Evolutionary conservation across 1,140 invertebrate genomes (phyloP), one percentile per base, ranked within the genome.

Genomic region (Meloidogyne exigua): DNA sequence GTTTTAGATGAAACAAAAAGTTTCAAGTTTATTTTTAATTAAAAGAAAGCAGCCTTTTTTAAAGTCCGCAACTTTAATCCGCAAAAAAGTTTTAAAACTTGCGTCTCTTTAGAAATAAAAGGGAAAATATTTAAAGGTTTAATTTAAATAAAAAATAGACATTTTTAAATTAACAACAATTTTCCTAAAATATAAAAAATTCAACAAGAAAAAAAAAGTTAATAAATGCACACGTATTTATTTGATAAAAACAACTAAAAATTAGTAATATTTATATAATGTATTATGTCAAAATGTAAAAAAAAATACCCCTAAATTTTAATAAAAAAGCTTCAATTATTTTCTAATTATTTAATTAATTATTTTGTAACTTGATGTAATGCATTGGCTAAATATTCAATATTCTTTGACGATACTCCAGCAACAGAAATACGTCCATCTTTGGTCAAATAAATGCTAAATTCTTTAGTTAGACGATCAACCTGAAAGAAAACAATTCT

Each of bases 341-440:
- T 32, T 7, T 32, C 7, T 32, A 32, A n/a, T n/a, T 39, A 39
- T 9, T 39, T 10, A 9, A 9, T 39, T 39, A 9, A 39, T n/a
- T n/a, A 57, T 57, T 83, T 88, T 23, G 83, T 86, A 32, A 88
- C 84, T 68, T 79, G 68, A 68, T 90, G 89, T 32, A 90, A 89
- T 63, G 90, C 79, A 25, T 84, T 64, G 15, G 81, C 81, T 36
- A 79, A 79, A 88, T 99, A 98, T 78, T 92, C 92, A 0, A 99
- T 95, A 90, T 99, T 99, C 83, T 93, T 93, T 0, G 94, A 93
- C 0, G 94, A 93, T 5, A 99, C 92, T 75, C 97, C 96, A 57
- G 97, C 96, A 89, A 99, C 94, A 7, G 95, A 98, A 88, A 99
- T 97, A 83, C 97, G 92, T 0, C 97, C 97, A 90, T 99, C 96